phyloP scores from a whole-genome alignment of 2,113 vertebrate species.

The Coturnix japonica region DNA sequence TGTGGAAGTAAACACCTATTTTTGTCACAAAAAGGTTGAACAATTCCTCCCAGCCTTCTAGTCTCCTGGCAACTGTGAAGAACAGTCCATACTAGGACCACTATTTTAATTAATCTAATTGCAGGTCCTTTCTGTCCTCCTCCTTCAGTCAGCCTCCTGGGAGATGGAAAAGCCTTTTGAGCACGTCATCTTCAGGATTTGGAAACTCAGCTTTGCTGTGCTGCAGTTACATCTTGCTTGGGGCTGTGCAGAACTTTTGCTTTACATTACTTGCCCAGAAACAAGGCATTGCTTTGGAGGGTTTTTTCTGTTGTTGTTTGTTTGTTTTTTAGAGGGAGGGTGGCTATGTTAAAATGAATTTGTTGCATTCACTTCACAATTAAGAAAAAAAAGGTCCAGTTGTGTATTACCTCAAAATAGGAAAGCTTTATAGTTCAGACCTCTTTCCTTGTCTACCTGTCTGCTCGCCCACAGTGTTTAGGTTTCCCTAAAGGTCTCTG shows the following conservation, averaged over 20 bases:
- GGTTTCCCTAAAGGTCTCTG: background rate
- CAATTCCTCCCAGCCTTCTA: slow-evolving; percentile 10
- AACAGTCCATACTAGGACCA: slow-evolving; percentile 51
- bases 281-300: background rate
- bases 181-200: background rate
- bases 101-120: slow-evolving; percentile 64
- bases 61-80: slow-evolving; percentile 61
- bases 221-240: background rate
- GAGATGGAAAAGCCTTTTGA: slow-evolving; percentile 31
- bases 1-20: slow-evolving; percentile 38
- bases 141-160: slow-evolving; percentile 32
- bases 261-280: background rate
- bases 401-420: background rate
- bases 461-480: background rate
- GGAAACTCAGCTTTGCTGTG: background rate
- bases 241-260: background rate
- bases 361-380: background rate
- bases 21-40: slow-evolving; percentile 42
- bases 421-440: background rate
- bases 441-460: background rate
- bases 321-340: no score
- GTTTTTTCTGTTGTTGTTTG: background rate
- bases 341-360: background rate
- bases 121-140: slow-evolving; percentile 40
- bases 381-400: background rate